Evolutionary conservation across 2,888 invertebrate genomes (phyloP).

Genomic region (Drosophila prolongata): DNA sequence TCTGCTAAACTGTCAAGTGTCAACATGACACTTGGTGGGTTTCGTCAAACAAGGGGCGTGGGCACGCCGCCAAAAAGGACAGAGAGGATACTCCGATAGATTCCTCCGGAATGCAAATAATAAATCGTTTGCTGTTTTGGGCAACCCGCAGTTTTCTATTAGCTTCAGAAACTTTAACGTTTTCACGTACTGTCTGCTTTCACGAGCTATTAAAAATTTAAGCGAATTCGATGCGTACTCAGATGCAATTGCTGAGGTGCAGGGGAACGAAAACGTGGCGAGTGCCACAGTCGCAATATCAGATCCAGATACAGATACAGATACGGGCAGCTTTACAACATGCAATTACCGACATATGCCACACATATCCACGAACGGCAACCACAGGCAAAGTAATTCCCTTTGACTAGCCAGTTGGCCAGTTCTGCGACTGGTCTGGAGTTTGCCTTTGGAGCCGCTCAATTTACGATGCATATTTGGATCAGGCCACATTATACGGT

Average conservation of each 20-base stretch:
- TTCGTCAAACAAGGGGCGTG: slow-evolving; percentile 1
- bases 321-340: slow-evolving; percentile 17
- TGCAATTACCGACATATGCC: slow-evolving; percentile 45
- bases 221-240: slow-evolving; percentile 55
- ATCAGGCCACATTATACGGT: slow-evolving; percentile 64
- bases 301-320: slow-evolving; percentile 19
- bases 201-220: slow-evolving; percentile 72
- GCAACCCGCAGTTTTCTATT: background rate
- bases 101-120: slow-evolving; percentile 18
- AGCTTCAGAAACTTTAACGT: slow-evolving; percentile 15
- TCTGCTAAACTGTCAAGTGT: slow-evolving; percentile 78
- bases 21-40: slow-evolving; percentile 72
- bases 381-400: slow-evolving; percentile 19
- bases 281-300: slow-evolving; percentile 39
- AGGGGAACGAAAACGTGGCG: slow-evolving; percentile 33
- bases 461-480: slow-evolving; percentile 57
- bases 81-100: slow-evolving; percentile 5
- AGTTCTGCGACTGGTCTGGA: slow-evolving; percentile 34
- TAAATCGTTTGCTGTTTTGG: slow-evolving; percentile 12
- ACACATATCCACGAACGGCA: slow-evolving; percentile 42
- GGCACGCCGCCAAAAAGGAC: background rate
- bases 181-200: slow-evolving; percentile 64
- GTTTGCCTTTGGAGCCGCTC: slow-evolving; percentile 45
- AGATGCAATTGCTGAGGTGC: slow-evolving; percentile 58
- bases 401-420: slow-evolving; percentile 17